These are phyloP conservation scores for Myotis davidii DNA, from an alignment of 2,113 vertebrate genomes.

Conservation along the genomic window DNA sequence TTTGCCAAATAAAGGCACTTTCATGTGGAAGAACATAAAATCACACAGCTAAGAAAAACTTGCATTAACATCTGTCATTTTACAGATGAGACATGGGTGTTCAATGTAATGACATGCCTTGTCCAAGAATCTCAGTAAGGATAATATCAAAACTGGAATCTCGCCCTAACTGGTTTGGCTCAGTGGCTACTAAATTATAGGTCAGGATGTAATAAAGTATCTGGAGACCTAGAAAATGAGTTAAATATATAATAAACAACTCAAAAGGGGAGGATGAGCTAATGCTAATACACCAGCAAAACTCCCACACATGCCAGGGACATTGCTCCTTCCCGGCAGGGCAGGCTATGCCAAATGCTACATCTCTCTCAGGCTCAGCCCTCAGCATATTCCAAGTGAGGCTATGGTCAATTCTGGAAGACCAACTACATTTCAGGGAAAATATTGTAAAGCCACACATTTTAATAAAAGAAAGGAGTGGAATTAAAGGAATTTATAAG, in stretches of 20 bases:
- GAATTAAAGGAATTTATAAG: conserved; percentile 13
- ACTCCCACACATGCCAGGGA: not conserved
- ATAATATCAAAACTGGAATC: not conserved
- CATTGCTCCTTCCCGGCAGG: rapidly evolving
- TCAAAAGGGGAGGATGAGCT: not conserved
- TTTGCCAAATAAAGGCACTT: not conserved
- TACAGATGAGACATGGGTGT: not conserved
- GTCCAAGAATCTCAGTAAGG: not conserved
- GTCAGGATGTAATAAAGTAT: not conserved
- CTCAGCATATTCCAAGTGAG: not conserved
- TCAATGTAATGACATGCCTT: not conserved
- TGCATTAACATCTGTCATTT: not conserved
- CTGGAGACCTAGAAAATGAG: not conserved
- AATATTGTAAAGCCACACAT: not conserved
- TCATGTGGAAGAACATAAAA: not conserved
- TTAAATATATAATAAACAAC: not conserved
- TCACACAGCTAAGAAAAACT: not conserved
- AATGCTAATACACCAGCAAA: not conserved
- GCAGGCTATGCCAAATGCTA: not conserved
- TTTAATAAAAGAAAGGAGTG: not conserved
- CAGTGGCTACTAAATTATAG: not conserved
- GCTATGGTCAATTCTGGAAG: not conserved
- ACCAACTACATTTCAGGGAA: not conserved
- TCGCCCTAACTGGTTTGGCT: not conserved
- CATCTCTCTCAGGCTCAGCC: not conserved